Base-by-base conservation (phyloP, 1,140 invertebrate species). In the Danaus melanippus region DNA sequence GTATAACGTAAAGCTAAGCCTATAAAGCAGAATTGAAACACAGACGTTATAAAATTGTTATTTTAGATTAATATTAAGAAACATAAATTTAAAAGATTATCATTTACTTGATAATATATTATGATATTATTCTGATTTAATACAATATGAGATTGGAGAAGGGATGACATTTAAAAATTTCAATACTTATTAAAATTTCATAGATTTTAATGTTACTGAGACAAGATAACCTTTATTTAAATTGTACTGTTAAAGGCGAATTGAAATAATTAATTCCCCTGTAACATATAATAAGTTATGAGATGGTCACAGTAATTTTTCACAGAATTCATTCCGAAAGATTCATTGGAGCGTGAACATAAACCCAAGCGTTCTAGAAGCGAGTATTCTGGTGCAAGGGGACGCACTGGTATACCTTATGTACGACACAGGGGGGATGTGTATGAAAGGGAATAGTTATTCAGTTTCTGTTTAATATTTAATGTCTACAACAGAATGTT, bases 331-430 rank as follows among this genome's bases (percentile, higher is more conserved):
- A 49, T 9, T 46, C 21, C 45, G 10, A 57, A 58, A 10, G 64
- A 69, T 57, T 74, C 75, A 39, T 42, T 59, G 41, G 76, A 74
- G 39, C 61, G 64, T 48, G 64, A 70, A 17, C 70, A 66, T 54
- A 76, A 65, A 47, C 61, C 64, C 11, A 76, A 75, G 42, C 57
- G 70, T 32, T 11, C 45, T 8, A 46, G 77, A 15, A 63, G 48
- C 52, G 64, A 70, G 17, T 61, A 67, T 10, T 63, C 53, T 9
- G 65, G 60, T 10, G 57, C 57, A 0, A 66, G 59, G 2, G 71
- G 71, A 8, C 66, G 70, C 9, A 81, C 78, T 1, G 68, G 72
- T 9, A 81, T 81, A 47, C 78, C 78, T 0, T 81, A 79, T 57
- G 74, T 81, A 45, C 42, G 69, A 12, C 71, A 81, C 11, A 62